Conservation (phyloP, 2,113 vertebrate genomes). For the Cygnus atratus region DNA sequence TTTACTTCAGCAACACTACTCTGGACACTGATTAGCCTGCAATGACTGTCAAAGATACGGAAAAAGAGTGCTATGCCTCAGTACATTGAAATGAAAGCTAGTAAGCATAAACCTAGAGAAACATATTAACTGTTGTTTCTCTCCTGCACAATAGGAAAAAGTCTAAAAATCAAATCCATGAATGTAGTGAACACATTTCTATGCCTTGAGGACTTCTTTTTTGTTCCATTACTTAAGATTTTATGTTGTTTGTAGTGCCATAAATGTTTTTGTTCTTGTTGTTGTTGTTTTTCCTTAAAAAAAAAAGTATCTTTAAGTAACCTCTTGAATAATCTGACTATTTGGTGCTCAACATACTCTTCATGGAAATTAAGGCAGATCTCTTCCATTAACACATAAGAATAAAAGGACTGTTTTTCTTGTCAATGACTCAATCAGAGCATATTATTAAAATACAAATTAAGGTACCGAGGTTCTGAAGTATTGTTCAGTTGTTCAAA, state of each 20-base stretch:
- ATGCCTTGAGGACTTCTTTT: neutral
- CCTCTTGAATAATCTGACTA: neutral
- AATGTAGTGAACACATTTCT: neutral
- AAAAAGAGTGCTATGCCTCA: neutral
- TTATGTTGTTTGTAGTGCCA: neutral
- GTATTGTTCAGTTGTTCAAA: neutral
- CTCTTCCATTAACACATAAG: rapidly evolving
- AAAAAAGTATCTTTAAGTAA: neutral
- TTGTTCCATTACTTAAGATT: neutral
- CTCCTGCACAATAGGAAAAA: neutral
- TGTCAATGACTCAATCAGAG: rapidly evolving
- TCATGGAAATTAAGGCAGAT: neutral
- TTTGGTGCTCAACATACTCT: neutral
- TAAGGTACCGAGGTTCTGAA: neutral
- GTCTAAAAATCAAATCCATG: neutral
- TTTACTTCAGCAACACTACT: neutral
- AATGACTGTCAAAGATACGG: neutral
- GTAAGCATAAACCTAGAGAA: neutral
- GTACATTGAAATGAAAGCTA: neutral
- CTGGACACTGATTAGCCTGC: neutral
- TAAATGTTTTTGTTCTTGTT: neutral
- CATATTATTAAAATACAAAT: neutral
- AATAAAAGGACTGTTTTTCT: neutral
- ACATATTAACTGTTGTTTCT: neutral
- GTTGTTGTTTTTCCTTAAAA: neutral